Percentiles rank a stretch among this genome's conserved stretches.
These are phyloP conservation scores for Chaetodon trifascialis DNA, from an alignment of 2,113 vertebrate species.

Conservation along the genomic window DNA sequence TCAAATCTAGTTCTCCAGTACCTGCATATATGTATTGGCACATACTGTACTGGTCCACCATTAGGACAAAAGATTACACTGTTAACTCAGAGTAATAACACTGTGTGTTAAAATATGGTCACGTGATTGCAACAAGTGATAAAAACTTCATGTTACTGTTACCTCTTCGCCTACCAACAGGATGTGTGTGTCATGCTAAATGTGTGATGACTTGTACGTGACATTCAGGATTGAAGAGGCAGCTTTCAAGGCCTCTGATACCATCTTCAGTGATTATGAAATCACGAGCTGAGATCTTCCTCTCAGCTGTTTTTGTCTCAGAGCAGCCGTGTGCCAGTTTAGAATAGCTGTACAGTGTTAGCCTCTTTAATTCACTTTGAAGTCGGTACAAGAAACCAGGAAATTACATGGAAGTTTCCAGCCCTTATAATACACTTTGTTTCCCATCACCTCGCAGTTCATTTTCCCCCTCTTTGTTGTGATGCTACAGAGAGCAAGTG, in stretches of 20 bases:
- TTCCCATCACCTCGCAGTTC: slow-evolving; percentile 44
- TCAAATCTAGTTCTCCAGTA: no score
- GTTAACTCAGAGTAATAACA: no score
- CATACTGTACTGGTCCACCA: no score
- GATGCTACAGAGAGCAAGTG: slow-evolving; percentile 24
- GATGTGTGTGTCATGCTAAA: neutral
- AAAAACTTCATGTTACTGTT: no score
- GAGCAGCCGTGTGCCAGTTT: slow-evolving; percentile 5
- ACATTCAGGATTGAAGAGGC: neutral
- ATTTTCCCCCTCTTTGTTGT: slow-evolving; percentile 44
- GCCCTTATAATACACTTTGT: slow-evolving; percentile 30
- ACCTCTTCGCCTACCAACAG: neutral
- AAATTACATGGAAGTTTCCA: slow-evolving; percentile 71
- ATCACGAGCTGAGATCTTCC: slow-evolving; percentile 31
- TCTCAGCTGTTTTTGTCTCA: neutral
- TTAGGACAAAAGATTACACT: no score
- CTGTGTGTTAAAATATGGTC: no score
- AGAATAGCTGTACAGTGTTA: neutral
- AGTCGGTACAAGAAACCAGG: slow-evolving; percentile 44
- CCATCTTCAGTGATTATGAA: slow-evolving; percentile 12
- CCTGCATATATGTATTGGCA: no score
- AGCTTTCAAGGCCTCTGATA: neutral
- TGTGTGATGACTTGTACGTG: neutral
- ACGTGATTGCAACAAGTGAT: no score
- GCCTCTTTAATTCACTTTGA: slow-evolving; percentile 31